These are phyloP conservation scores for Bryconaethiops microstoma DNA, from an alignment of 2,797 vertebrate species.

Conservation along the genomic window DNA sequence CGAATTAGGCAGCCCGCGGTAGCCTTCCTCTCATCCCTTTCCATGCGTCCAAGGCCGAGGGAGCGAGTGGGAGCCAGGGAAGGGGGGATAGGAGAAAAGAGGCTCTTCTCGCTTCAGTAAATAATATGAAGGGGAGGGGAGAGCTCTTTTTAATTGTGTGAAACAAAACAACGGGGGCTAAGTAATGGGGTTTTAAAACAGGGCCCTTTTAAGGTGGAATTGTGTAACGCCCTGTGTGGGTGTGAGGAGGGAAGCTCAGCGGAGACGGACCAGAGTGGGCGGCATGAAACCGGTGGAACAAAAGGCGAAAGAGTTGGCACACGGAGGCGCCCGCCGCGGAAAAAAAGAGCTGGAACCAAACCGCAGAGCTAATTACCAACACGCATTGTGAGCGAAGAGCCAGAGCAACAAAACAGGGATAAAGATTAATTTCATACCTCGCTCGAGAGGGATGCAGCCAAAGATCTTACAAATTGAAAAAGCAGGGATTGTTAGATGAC, in stretches of 20 bases:
- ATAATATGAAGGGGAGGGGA: constrained; percentile 70
- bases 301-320: constrained; percentile 75
- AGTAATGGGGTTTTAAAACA: constrained; percentile 80
- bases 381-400: constrained; percentile 74
- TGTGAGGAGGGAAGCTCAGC: constrained; percentile 61
- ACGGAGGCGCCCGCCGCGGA: constrained; percentile 67
- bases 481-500: constrained; percentile 35
- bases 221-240: constrained; percentile 53
- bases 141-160: constrained; percentile 79
- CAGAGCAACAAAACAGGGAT: constrained; percentile 75
- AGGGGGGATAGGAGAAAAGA: constrained; percentile 60
- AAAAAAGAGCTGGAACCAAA: constrained; percentile 74
- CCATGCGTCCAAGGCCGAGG: constrained; percentile 41
- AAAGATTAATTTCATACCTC: constrained; percentile 78
- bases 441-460: constrained; percentile 68
- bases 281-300: constrained; percentile 76
- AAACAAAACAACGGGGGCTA: constrained; percentile 78
- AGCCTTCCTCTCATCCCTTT: constrained; percentile 62
- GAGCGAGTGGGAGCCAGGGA: constrained; percentile 57
- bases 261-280: constrained; percentile 72
- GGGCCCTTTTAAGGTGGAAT: constrained; percentile 68
- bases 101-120: constrained; percentile 60
- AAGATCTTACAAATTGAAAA: constrained; percentile 79
- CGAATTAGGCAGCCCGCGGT: constrained; percentile 73
- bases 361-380: constrained; percentile 79